Percentiles rank a stretch among this genome's conserved stretches.
Conservation (phyloP, 2,797 vertebrate species). For the Acipenser oxyrinchus region DNA sequence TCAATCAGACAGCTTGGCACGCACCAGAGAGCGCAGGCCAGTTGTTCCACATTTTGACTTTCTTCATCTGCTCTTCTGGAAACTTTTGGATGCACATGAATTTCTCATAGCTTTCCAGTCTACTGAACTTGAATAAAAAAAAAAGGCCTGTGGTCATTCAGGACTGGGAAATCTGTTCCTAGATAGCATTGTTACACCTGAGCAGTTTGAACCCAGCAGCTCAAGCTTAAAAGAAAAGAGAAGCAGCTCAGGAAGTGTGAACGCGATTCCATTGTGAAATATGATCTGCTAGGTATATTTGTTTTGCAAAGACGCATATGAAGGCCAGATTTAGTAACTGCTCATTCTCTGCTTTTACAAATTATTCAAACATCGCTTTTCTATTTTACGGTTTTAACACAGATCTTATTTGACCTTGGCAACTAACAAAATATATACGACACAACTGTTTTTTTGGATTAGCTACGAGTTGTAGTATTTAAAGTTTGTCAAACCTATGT, state of each 20-base stretch:
- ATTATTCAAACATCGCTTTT: too few species aligned
- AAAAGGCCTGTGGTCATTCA: conserved; percentile 22
- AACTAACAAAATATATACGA: too few species aligned
- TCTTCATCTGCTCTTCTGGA: conserved; percentile 65
- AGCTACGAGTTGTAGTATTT: too few species aligned
- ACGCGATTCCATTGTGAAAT: neutral
- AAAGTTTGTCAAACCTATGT: too few species aligned
- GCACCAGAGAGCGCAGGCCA: conserved; percentile 57
- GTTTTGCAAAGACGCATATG: neutral
- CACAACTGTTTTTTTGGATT: too few species aligned
- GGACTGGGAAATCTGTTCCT: conserved; percentile 13
- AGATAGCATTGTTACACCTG: conserved; percentile 33
- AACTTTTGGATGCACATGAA: conserved; percentile 46
- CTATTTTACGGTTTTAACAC: too few species aligned
- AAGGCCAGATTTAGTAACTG: too few species aligned
- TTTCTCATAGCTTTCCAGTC: conserved; percentile 39
- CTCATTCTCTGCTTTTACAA: too few species aligned
- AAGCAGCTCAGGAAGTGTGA: conserved; percentile 15
- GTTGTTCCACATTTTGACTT: conserved; percentile 52
- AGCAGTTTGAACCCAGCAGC: conserved; percentile 23
- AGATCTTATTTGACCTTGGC: too few species aligned
- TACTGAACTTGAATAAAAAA: conserved; percentile 26
- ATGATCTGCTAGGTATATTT: conserved; percentile 6
- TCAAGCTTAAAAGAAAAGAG: conserved; percentile 22
- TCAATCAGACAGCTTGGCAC: conserved; percentile 72